Evolutionary conservation across 1,140 invertebrate species (phyloP).

Genomic region (Neoseiulus cucumeris): DNA sequence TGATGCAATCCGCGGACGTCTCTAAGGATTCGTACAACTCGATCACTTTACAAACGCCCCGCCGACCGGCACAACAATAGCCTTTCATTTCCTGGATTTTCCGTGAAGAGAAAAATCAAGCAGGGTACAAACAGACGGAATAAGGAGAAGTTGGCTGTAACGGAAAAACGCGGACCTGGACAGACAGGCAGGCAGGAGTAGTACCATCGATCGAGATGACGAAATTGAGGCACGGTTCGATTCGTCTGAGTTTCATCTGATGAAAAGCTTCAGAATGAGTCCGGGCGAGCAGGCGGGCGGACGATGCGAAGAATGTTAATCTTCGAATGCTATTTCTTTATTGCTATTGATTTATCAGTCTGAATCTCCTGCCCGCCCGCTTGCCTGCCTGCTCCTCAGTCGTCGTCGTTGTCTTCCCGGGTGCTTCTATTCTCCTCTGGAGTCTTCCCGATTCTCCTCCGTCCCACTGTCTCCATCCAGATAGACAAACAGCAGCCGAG

Average conservation of each 20-base stretch:
- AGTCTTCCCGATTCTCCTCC: neutral
- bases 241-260: neutral
- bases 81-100: too few species aligned
- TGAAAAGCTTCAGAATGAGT: neutral
- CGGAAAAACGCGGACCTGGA: too few species aligned
- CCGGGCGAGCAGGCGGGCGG: neutral
- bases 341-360: constrained; percentile 11
- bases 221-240: neutral
- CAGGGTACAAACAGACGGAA: too few species aligned
- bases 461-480: neutral
- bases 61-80: too few species aligned
- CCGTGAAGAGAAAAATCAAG: too few species aligned
- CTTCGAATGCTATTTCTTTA: constrained; percentile 10
- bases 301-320: constrained; percentile 9
- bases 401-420: too few species aligned
- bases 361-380: too few species aligned
- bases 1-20: too few species aligned
- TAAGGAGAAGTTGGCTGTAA: too few species aligned
- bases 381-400: too few species aligned
- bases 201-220: neutral
- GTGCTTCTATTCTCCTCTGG: neutral
- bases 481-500: neutral
- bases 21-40: too few species aligned
- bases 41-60: too few species aligned
- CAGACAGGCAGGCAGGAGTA: neutral